Evolutionary conservation across 2,797 vertebrate species (phyloP), one percentile per base, ranked within the genome.

Genomic region (Paedocypris micromegethes): DNA sequence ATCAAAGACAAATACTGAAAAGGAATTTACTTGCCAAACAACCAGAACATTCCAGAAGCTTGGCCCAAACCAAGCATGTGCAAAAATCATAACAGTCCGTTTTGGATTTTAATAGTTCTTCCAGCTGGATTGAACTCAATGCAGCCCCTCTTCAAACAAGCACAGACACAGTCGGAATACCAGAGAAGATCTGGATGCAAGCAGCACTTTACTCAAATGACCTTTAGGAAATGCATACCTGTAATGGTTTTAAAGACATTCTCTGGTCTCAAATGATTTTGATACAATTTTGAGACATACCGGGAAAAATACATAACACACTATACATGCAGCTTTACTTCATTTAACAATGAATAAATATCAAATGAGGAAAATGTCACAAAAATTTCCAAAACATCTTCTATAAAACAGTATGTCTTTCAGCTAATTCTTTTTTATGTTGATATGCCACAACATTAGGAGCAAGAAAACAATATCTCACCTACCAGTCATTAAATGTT

Each of bases 161-260:
- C 78, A 81, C 76, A 78, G 76, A 79, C 83, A 84, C 9, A 82
- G 53, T 47, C 71, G 59, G 60, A 78, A 80, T 79, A 71, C 64
- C 75, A 68, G 56, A 67, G 51, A 51, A 60, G 58, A 47, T 63
- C 66, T 57, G 74, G 53, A 51, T 68, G 40, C 64, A 63, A 56
- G 62, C 52, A 49, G 58, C 48, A 49, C 37, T 50, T 69, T 64
- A 50, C 55, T 77, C 78, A 79, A 80, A 79, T 78, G 75, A 48
- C 42, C 49, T 46, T 6, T 47, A 59, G 45, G n/a, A 49, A 46
- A n/a, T 63, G 41, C 69, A 48, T 43, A 8, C 57, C 61, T 71
- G 46, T 58, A 64, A 23, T 23, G 23, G 23, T 23, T 23, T 23
- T 23, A 23, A 23, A 23, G 23, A 23, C 23, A 23, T 23, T 23